Conservation (phyloP, 2,888 invertebrate genomes). For the Hetaerina titia region DNA sequence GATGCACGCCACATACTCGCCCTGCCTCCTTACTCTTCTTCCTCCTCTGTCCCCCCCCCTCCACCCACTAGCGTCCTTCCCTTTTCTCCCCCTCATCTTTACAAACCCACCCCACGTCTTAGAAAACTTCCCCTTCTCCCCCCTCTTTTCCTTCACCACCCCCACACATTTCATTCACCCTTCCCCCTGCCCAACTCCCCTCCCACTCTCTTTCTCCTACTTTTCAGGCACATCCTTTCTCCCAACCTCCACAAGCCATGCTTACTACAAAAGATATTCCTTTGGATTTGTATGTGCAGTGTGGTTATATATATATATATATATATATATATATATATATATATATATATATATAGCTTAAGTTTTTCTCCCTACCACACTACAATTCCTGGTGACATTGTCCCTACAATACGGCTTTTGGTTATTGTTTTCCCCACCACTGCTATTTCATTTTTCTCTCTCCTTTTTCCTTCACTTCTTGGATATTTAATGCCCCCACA, state of each 20-base stretch:
- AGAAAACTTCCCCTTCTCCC: not conserved
- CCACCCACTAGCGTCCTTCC: not conserved
- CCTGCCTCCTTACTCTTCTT: not conserved
- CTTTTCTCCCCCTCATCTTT: not conserved
- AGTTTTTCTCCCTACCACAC: not conserved
- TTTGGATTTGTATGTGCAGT: not conserved
- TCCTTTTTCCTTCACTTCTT: not conserved
- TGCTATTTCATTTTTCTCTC: not conserved
- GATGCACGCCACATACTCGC: constrained; percentile 45
- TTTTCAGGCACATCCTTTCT: not conserved
- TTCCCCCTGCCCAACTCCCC: not conserved
- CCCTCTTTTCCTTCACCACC: not conserved
- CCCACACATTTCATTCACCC: constrained; percentile 11
- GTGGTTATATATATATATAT: not conserved
- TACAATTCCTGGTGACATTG: not conserved
- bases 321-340: too few relatives aligned
- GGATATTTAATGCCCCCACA: not conserved
- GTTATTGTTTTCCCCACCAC: not conserved
- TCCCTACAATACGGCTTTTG: not conserved
- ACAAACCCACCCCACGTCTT: constrained; percentile 46
- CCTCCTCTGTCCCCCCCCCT: not conserved
- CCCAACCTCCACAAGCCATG: not conserved
- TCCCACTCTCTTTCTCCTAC: not conserved
- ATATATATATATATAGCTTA: not conserved
- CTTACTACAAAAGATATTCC: not conserved